Percentiles rank a stretch among this genome's conserved stretches.
These are phyloP conservation scores for Chroicocephalus ridibundus DNA, from an alignment of 2,113 vertebrate species.

Conservation along the genomic window DNA sequence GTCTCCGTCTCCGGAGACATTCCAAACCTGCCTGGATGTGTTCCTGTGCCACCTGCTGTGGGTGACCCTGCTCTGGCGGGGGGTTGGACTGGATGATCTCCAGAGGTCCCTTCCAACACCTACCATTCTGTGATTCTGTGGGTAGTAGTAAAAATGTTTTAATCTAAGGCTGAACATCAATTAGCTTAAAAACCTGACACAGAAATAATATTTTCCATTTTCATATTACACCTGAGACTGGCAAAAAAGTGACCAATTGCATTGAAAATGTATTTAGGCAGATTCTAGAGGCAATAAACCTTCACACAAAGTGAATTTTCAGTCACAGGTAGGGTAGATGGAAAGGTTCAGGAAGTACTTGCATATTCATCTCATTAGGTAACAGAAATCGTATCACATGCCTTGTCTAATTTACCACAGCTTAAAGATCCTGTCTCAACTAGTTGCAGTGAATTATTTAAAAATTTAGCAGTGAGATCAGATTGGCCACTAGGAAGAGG, in stretches of 20 bases:
- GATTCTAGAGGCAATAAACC: neutral
- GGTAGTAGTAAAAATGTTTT: neutral
- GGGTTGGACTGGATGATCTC: no score
- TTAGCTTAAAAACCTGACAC: neutral
- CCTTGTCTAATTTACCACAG: neutral
- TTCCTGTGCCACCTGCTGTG: no score
- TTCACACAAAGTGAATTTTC: neutral
- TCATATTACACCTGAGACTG: neutral
- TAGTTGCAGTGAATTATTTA: conserved; percentile 29
- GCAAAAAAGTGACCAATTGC: neutral
- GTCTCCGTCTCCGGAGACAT: no score
- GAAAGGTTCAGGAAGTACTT: neutral
- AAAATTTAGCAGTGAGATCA: conserved; percentile 11
- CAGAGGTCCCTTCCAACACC: no score
- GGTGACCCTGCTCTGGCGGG: no score
- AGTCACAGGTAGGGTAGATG: neutral
- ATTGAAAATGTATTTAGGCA: neutral
- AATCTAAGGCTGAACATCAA: neutral
- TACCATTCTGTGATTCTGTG: no score
- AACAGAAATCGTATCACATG: conserved; percentile 16
- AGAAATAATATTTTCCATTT: neutral
- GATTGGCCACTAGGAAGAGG: neutral
- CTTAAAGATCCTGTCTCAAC: conserved; percentile 34
- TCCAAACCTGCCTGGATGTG: no score
- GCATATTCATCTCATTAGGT: conserved; percentile 37